Evolutionary conservation across 2,113 vertebrate species (phyloP), one percentile per base, ranked within the genome.

Genomic region (Mus spicilegus): DNA sequence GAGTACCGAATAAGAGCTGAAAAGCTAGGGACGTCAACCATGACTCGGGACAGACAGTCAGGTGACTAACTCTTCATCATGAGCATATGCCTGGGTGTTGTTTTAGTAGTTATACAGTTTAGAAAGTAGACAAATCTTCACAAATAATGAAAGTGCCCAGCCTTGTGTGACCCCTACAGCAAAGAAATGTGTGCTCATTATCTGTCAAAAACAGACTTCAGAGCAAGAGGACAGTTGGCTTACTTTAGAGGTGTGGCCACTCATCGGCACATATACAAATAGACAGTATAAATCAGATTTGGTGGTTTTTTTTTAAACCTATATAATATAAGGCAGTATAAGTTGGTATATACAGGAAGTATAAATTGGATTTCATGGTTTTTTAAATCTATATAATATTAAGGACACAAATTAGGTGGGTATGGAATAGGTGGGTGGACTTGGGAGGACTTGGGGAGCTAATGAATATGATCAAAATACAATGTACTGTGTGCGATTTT

Each of bases 191-290:
- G 24, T 11, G 1, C 17, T 94, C 75, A 24, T 42, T 70, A 33
- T 39, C 33, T 82, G 36, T 89, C 58, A 67, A 82, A 82, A 91
- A 72, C 2, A 90, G 73, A 87, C 36, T 58, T 70, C 67, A 89
- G 67, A 77, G 49, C 1, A 56, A 36, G 4, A 20, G 30, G 49
- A 80, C 8, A 80, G 49, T 54, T 20, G 49, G 49, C 51, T 54
- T 36, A 33, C 28, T 78, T 54, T 19, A 78, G 28, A 10, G 49
- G 49, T 19, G 2, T 33, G 20, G 30, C 76, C 46, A 16, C 49
- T 51, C 30, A 9, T 33, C 19, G 3, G 26, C 65, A 67, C 65
- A 65, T 67, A 67, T 67, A 12, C 10, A 67, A 3, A 67, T 9
- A 67, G 26, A 28, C 65, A 30, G 8, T 67, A 67, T 67, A 67